Evolutionary conservation across 2,797 vertebrate genomes (phyloP).

Genomic region (Simalia tracyae): DNA sequence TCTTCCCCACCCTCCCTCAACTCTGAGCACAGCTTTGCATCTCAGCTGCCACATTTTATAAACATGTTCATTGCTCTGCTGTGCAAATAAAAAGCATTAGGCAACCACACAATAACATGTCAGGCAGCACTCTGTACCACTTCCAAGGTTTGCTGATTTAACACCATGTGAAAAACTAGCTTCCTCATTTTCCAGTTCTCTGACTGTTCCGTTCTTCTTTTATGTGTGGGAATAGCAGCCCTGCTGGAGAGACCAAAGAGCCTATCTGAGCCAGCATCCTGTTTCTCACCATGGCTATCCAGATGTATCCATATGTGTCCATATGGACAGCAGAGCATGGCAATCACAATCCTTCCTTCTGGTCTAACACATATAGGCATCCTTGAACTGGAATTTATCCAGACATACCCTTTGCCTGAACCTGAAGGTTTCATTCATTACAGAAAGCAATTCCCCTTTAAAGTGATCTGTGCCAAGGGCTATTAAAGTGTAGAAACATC

Average conservation of each 20-base stretch:
- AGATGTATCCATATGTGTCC: neutral
- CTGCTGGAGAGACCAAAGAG: neutral
- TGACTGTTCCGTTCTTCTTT: neutral
- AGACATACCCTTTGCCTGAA: neutral
- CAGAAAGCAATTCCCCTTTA: neutral
- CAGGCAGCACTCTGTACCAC: slow-evolving; percentile 18
- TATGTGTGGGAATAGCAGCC: neutral
- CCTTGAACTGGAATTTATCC: neutral
- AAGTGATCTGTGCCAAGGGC: neutral
- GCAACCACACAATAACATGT: slow-evolving; percentile 15
- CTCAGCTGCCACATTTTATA: slow-evolving; percentile 56
- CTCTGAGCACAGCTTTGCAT: slow-evolving; percentile 38
- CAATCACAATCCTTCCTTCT: neutral
- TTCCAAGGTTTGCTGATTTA: slow-evolving; percentile 16
- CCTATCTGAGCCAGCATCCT: slow-evolving; percentile 7
- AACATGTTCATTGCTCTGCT: slow-evolving; percentile 59
- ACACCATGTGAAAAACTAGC: rapidly evolving
- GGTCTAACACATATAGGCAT: neutral
- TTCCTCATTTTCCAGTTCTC: neutral
- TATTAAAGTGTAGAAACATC: neutral
- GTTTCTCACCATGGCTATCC: slow-evolving; percentile 8
- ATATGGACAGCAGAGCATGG: neutral
- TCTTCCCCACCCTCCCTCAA: slow-evolving; percentile 37
- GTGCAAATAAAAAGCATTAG: slow-evolving; percentile 45
- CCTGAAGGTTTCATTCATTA: neutral